A percentile compares a stretch with the other conserved stretches of the same genome.
These are phyloP conservation scores for Corythornis vintsioides DNA, from an alignment of 2,113 vertebrate species.

Conservation along the genomic window DNA sequence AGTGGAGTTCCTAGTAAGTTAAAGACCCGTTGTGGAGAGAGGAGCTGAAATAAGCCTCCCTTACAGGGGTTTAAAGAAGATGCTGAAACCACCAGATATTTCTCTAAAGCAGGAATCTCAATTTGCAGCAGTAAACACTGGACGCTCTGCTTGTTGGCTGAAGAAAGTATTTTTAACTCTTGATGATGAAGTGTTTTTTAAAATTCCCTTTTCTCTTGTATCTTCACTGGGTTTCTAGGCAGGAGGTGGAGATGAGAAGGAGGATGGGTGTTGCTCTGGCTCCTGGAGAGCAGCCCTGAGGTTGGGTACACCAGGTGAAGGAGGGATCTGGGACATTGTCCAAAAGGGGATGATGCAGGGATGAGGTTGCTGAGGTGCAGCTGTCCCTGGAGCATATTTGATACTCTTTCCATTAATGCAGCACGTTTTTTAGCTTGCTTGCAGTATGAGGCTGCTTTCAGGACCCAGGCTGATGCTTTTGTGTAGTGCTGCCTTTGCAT, in stretches of 20 bases:
- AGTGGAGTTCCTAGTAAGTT: conserved; percentile 37
- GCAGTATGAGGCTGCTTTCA: neutral
- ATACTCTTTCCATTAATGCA: neutral
- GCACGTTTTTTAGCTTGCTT: neutral
- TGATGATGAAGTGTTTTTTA: neutral
- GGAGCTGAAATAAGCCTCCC: conserved; percentile 2
- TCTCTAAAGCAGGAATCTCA: neutral
- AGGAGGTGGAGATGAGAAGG: neutral
- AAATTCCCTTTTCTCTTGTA: neutral
- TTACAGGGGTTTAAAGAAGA: neutral
- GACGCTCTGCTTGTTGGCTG: neutral
- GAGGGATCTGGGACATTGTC: fast-evolving
- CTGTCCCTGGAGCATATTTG: neutral
- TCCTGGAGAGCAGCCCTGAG: neutral
- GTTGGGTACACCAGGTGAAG: neutral
- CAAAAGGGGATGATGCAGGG: too few relatives aligned
- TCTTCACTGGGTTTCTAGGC: neutral
- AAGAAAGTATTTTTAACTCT: conserved; percentile 14
- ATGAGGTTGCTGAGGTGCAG: fast-evolving
- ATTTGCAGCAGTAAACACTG: neutral
- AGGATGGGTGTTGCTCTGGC: neutral
- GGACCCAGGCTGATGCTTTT: neutral
- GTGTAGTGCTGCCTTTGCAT: neutral
- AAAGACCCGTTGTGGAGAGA: neutral
- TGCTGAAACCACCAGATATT: neutral